Percentiles rank a stretch among this genome's conserved stretches.
These are phyloP conservation scores for Hexactinellida sp. DNA, from an alignment of 37 sponge, comb jelly and placozoan species.

Conservation along the genomic window DNA sequence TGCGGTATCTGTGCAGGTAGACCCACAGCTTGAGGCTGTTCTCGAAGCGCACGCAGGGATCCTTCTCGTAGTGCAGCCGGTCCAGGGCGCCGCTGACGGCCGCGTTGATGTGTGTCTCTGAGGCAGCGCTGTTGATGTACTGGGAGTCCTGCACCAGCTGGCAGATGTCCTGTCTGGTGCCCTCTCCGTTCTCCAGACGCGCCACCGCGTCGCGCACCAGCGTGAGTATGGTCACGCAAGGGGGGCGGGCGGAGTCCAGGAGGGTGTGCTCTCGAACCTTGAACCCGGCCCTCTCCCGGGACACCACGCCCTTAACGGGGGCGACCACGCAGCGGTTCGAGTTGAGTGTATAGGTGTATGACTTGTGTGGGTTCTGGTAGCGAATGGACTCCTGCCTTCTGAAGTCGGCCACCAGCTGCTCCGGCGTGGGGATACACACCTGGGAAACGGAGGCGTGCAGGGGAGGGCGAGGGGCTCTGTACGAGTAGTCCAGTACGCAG, in stretches of 20 bases:
- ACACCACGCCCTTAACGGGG: constrained; percentile 56
- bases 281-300: constrained; percentile 40
- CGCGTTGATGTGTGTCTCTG: constrained; percentile 61
- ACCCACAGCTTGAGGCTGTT: constrained; percentile 77
- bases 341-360: constrained; percentile 55
- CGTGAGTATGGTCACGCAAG: constrained; percentile 78
- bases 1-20: constrained; percentile 66
- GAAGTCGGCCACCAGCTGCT: background rate
- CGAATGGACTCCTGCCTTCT: constrained; percentile 39
- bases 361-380: constrained; percentile 51
- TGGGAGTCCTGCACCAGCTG: constrained; percentile 57
- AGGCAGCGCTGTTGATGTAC: constrained; percentile 35
- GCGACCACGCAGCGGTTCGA: constrained; percentile 55
- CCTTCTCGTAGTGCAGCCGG: constrained; percentile 88
- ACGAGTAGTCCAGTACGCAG: background rate
- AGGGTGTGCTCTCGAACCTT: constrained; percentile 70
- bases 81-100: constrained; percentile 91
- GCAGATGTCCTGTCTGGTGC: constrained; percentile 61
- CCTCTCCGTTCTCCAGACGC: constrained; percentile 73
- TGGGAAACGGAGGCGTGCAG: background rate
- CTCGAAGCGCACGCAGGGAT: constrained; percentile 81
- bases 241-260: constrained; percentile 55
- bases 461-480: background rate
- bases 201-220: constrained; percentile 79
- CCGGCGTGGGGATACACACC: background rate